A percentile compares a stretch with the other conserved stretches of the same genome.
Conservation (phyloP, 2,797 vertebrate species). For the Otolemur crassicaudatus region DNA sequence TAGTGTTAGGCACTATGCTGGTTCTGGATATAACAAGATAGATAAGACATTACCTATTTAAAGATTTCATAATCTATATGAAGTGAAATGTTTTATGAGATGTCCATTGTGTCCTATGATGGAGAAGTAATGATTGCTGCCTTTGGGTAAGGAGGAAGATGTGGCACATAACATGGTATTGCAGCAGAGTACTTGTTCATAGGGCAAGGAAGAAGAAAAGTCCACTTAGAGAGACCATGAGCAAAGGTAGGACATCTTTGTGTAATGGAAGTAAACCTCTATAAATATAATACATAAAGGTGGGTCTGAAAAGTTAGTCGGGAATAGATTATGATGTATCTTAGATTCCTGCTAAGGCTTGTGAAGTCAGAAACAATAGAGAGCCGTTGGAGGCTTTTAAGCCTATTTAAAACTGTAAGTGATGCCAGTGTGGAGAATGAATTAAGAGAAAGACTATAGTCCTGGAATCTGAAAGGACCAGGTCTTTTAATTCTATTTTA, state of each 20-base stretch:
- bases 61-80: slow-evolving; percentile 18
- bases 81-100: slow-evolving; percentile 20
- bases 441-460: background rate
- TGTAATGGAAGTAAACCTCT: slow-evolving; percentile 17
- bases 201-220: background rate
- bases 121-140: slow-evolving; percentile 12
- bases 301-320: slow-evolving; percentile 35
- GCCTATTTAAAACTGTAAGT: slow-evolving; percentile 23
- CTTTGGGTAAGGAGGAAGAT: background rate
- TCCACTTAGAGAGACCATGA: background rate
- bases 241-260: background rate
- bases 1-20: background rate
- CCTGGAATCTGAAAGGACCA: background rate
- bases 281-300: slow-evolving; percentile 2
- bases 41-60: background rate
- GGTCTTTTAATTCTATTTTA: background rate
- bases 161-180: background rate
- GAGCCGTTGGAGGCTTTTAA: background rate
- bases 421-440: background rate
- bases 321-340: background rate
- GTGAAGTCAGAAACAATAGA: slow-evolving; percentile 4
- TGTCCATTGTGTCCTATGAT: background rate
- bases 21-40: slow-evolving; percentile 7
- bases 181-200: background rate
- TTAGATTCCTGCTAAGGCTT: background rate